Percentiles rank a stretch among this genome's conserved stretches.
Evolutionary conservation across 1,140 invertebrate genomes (phyloP).

Genomic region (Globodera rostochiensis): DNA sequence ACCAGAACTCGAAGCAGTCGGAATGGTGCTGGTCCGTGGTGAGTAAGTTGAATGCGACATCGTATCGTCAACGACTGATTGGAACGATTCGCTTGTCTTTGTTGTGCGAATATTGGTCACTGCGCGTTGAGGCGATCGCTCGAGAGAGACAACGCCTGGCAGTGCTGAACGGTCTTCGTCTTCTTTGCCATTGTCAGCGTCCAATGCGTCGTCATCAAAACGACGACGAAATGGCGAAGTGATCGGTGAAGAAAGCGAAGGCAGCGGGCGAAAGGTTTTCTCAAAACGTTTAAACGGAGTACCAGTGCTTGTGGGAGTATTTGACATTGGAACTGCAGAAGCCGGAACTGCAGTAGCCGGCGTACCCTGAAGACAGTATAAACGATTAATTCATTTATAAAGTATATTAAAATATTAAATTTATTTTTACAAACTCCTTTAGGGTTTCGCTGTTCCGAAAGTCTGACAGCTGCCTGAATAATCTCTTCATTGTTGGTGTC

Average conservation of each 20-base stretch:
- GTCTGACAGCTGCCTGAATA: slow-evolving; percentile 12
- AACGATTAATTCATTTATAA: slow-evolving; percentile 16
- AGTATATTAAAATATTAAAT: slow-evolving; percentile 4
- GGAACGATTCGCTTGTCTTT: neutral
- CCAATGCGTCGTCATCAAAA: neutral
- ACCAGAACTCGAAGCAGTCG: neutral
- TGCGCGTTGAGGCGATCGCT: too few relatives aligned
- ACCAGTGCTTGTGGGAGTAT: slow-evolving; percentile 3
- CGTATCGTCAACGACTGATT: neutral
- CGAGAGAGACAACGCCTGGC: too few relatives aligned
- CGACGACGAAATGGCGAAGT: neutral
- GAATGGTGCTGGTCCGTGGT: neutral
- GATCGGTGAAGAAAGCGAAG: neutral
- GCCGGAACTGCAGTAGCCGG: neutral
- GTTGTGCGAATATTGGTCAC: too few relatives aligned
- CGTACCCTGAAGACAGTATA: neutral
- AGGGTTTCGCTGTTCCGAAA: slow-evolving; percentile 16
- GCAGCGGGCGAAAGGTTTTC: neutral
- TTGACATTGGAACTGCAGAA: neutral
- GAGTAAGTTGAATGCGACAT: neutral
- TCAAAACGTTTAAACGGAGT: neutral
- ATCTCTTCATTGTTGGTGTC: slow-evolving; percentile 3
- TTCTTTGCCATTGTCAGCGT: too few relatives aligned
- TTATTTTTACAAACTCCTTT: neutral
- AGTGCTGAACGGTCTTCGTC: too few relatives aligned